Percentiles rank a stretch among this genome's conserved stretches.
phyloP scores from a whole-genome alignment of 2,797 vertebrate genomes.

The Xerus rutilus region DNA sequence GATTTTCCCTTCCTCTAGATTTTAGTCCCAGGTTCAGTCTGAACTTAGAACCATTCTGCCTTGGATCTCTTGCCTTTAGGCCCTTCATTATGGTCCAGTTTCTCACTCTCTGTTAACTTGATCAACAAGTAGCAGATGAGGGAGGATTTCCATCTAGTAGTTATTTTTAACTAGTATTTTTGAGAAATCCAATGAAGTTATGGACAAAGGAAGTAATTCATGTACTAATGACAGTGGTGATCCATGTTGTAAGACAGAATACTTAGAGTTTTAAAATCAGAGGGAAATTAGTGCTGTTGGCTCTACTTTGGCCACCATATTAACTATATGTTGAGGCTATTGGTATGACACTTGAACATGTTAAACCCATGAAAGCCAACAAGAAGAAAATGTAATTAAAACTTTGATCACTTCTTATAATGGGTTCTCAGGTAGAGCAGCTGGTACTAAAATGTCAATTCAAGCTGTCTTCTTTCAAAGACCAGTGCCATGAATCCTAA shows the following conservation, averaged over 20 bases:
- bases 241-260: not conserved
- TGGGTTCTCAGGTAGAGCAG: not conserved
- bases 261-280: not conserved
- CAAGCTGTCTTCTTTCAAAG: not conserved
- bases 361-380: not conserved
- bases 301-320: not conserved
- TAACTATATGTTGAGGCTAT: not conserved
- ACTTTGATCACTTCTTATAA: not conserved
- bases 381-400: not conserved
- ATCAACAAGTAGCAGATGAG: not conserved
- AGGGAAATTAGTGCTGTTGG: not conserved
- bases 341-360: not conserved
- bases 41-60: not conserved
- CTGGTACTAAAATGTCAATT: not conserved
- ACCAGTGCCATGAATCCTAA: not conserved
- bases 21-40: not conserved
- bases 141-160: not conserved
- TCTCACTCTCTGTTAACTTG: slow-evolving; percentile 1
- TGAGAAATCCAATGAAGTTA: not conserved
- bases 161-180: not conserved
- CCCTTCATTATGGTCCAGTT: not conserved
- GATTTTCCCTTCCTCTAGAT: not conserved
- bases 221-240: not conserved
- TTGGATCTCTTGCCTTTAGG: not conserved
- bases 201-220: not conserved